These are phyloP conservation scores for Hemicentrotus pulcherrimus DNA, from an alignment of 35 echinoderm and acorn worm species.

Conservation along the genomic window DNA sequence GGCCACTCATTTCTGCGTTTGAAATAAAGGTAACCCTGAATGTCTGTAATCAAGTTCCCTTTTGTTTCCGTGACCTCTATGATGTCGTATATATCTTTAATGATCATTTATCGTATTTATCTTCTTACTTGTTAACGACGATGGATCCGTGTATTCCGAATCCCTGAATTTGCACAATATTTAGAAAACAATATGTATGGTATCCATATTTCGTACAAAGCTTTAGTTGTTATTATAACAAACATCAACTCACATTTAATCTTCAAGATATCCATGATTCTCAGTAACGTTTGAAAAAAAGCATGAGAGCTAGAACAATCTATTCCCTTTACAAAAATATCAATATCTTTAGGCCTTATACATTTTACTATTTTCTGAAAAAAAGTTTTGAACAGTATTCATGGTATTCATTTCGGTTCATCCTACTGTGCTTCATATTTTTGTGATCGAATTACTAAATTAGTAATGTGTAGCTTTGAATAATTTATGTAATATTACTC, in stretches of 20 bases:
- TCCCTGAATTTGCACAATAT: neutral
- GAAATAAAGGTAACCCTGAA: neutral
- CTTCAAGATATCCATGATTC: neutral
- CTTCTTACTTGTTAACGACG: neutral
- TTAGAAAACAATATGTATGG: neutral
- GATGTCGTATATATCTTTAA: neutral
- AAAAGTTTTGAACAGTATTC: no score
- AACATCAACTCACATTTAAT: neutral
- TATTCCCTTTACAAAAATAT: no score
- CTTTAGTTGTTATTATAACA: neutral
- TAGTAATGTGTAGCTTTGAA: neutral
- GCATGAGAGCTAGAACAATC: no score
- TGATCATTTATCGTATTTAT: neutral
- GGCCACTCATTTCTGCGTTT: neutral
- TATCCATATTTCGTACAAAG: neutral
- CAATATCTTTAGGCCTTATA: no score
- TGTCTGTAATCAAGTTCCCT: neutral
- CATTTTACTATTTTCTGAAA: no score
- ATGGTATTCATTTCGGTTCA: no score
- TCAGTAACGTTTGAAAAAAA: no score
- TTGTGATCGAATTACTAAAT: no score
- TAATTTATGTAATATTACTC: neutral
- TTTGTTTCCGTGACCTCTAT: neutral
- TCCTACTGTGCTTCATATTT: no score
- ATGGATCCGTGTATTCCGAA: neutral